phyloP scores from a whole-genome alignment of 1,140 invertebrate genomes.

The Pachyrhynchus sulphureomaculatus region DNA sequence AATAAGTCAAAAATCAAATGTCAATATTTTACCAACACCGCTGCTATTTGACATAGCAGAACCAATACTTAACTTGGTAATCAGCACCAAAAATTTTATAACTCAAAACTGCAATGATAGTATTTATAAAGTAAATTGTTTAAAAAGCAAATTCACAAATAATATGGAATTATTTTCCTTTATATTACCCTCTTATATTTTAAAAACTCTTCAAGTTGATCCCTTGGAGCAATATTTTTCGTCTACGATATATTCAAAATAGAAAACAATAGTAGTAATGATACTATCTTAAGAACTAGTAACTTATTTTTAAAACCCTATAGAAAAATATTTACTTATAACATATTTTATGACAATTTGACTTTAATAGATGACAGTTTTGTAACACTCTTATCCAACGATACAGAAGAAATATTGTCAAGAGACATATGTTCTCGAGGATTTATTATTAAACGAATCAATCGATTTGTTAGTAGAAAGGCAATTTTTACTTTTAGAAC shows the following conservation, averaged over 20 bases:
- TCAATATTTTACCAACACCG: constrained; percentile 37
- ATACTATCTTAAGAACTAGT: not conserved
- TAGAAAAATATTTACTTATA: constrained; percentile 38
- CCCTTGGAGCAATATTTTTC: constrained; percentile 35
- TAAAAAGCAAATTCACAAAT: constrained; percentile 20
- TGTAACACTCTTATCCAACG: not conserved
- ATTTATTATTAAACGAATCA: not conserved
- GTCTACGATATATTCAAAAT: constrained; percentile 42
- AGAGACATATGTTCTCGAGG: constrained; percentile 1
- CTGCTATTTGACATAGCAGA: constrained; percentile 42
- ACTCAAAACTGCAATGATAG: constrained; percentile 41
- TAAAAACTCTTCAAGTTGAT: constrained; percentile 42
- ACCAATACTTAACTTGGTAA: constrained; percentile 34
- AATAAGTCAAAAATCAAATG: constrained; percentile 4
- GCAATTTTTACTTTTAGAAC: constrained; percentile 41
- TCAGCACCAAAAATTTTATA: constrained; percentile 30
- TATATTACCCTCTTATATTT: constrained; percentile 16
- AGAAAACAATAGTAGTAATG: constrained; percentile 25
- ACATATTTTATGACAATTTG: constrained; percentile 40
- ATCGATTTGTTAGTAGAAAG: constrained; percentile 6
- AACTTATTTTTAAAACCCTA: constrained; percentile 31
- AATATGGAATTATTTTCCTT: constrained; percentile 22
- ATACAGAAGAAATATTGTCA: not conserved
- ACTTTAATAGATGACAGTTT: constrained; percentile 24
- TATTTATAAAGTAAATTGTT: constrained; percentile 39